Evolutionary conservation across 2,113 vertebrate species (phyloP).

Genomic region (Menura novaehollandiae): DNA sequence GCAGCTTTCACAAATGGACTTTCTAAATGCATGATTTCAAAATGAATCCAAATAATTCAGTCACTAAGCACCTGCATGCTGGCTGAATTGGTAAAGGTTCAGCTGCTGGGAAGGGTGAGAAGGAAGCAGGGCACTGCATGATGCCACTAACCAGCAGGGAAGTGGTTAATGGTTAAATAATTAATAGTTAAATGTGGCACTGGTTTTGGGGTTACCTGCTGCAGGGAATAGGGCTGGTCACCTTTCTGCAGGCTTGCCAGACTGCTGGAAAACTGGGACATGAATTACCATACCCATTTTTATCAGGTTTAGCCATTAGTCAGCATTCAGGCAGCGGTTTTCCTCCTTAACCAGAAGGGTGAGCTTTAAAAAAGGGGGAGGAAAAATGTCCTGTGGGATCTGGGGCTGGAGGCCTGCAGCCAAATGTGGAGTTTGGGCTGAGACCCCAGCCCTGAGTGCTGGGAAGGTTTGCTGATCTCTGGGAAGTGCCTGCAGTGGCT

Average conservation of each 20-base stretch:
- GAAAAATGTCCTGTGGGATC: not conserved
- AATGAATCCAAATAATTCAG: not conserved
- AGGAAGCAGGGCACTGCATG: not conserved
- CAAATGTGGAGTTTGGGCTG: not conserved
- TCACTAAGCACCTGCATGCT: fast-evolving
- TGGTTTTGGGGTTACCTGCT: not conserved
- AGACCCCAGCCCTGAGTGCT: not conserved
- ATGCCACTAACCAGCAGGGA: not conserved
- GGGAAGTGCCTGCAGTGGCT: not conserved
- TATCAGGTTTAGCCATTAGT: not conserved
- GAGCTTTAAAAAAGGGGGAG: not conserved
- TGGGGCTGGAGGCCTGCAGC: not conserved
- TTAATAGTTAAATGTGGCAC: not conserved
- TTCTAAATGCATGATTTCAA: not conserved
- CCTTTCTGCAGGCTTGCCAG: not conserved
- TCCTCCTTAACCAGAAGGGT: not conserved
- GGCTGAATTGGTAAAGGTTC: not conserved
- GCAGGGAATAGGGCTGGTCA: not conserved
- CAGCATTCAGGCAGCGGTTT: not conserved
- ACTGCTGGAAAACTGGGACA: not conserved
- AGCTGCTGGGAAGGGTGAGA: not conserved
- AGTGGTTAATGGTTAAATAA: not conserved
- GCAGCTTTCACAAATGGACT: not conserved
- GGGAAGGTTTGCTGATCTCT: not conserved
- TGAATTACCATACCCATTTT: not conserved